Evolutionary conservation across 64 coral and sea anemone species (phyloP), one percentile per base, ranked within the genome.

Genomic region (Montipora sp.): DNA sequence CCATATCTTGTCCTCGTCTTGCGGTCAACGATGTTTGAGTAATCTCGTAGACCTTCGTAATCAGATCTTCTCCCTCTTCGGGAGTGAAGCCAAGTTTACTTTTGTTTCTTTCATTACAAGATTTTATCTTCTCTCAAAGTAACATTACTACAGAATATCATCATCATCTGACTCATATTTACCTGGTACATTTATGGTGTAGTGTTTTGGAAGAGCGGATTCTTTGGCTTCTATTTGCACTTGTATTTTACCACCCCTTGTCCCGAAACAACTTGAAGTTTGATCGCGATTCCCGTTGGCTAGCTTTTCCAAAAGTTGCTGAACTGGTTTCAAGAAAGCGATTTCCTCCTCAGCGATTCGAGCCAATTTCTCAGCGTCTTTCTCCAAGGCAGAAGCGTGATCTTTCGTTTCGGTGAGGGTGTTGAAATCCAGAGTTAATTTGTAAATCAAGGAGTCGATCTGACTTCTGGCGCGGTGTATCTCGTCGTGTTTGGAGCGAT

Each of bases 371-470:
- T 61, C 22, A 4, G 79, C 79, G 19, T 81, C 79, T 61, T 57
- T n/a, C 57, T 81, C 46, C 79, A 57, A 57, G 19, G 18, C 49
- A 5, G 7, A 5, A 7, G 79, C 79, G 19, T 57, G n/a, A 61
- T 47, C 22, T 20, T 20, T 61, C 15, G 53, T 81, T n/a, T 81
- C 0, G 5, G 12, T 81, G 50, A 36, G 8, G 79, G 2, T 81
- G 79, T 81, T 61, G 1, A 81, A 81, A 61, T 81, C 79, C 47
- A 81, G 50, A 8, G 48, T 57, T 57, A 81, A 61, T 45, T 81
- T 81, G 79, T 57, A 57, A 36, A 81, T 53, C 6, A 81, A 14
- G 7, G 79, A 81, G 57, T 81, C 47, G 79, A 81, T 81, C 48
- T 81, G 46, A 18, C 79, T 81, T 61, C 47, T 57, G n/a, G 79